These are phyloP conservation scores for Zaprionus taronus DNA, from an alignment of 1,140 invertebrate genomes.

Conservation along the genomic window DNA sequence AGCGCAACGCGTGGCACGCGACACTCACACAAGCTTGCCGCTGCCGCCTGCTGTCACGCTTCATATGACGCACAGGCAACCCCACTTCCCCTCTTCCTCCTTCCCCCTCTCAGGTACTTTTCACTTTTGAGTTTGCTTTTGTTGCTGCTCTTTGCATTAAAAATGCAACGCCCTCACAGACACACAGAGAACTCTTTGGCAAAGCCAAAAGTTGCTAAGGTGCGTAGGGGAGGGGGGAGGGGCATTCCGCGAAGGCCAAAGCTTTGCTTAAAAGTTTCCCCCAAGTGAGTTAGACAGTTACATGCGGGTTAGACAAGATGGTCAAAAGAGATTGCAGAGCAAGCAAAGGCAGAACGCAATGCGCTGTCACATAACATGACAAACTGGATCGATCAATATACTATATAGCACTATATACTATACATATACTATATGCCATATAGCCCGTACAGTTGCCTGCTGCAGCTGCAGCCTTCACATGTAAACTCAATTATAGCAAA, in stretches of 20 bases:
- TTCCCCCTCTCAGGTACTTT: neutral
- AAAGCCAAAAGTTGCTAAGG: constrained; percentile 42
- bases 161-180: constrained; percentile 64
- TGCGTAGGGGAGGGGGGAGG: constrained; percentile 6
- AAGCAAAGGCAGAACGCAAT: neutral
- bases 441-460: neutral
- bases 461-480: neutral
- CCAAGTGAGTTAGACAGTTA: constrained; percentile 8
- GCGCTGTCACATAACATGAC: neutral
- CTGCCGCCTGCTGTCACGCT: constrained; percentile 10
- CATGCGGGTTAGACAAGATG: constrained; percentile 65
- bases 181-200: constrained; percentile 28
- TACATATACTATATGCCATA: neutral
- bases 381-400: constrained; percentile 52
- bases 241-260: constrained; percentile 36
- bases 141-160: constrained; percentile 58
- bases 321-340: constrained; percentile 42
- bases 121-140: constrained; percentile 50
- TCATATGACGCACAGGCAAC: constrained; percentile 8
- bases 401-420: neutral
- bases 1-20: constrained; percentile 30
- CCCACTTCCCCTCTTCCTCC: neutral
- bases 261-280: constrained; percentile 42
- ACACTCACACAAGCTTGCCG: constrained; percentile 2
- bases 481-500: neutral